A percentile compares a stretch with the other conserved stretches of the same genome.
These are phyloP conservation scores for Drosophila kikkawai DNA, from an alignment of 1,140 invertebrate genomes.

Conservation along the genomic window DNA sequence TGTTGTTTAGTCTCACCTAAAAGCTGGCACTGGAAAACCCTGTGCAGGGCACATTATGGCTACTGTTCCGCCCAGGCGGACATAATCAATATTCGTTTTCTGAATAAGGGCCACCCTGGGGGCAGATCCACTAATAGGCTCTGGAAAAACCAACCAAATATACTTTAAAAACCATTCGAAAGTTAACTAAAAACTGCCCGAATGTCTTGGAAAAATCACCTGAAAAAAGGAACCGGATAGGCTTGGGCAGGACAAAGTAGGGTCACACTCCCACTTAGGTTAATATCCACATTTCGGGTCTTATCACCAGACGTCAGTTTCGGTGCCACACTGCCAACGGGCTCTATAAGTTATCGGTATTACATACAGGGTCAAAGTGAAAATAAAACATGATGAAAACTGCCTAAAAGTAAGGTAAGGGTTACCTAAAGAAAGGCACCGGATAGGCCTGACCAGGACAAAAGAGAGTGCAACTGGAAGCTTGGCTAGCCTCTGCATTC, in stretches of 20 bases:
- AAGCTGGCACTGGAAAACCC: slow-evolving; percentile 89
- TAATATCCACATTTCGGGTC: slow-evolving; percentile 74
- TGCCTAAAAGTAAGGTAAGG: slow-evolving; percentile 26
- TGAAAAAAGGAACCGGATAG: slow-evolving; percentile 86
- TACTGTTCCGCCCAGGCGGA: slow-evolving; percentile 55
- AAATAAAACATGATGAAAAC: slow-evolving; percentile 23
- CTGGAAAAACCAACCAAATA: slow-evolving; percentile 82
- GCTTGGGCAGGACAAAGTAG: slow-evolving; percentile 89
- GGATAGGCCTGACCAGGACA: slow-evolving; percentile 90
- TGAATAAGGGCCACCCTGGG: slow-evolving; percentile 86
- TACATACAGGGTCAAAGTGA: not conserved
- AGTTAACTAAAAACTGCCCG: slow-evolving; percentile 41
- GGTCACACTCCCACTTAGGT: slow-evolving; percentile 83
- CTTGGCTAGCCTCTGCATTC: slow-evolving; percentile 86
- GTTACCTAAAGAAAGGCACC: slow-evolving; percentile 88
- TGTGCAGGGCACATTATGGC: slow-evolving; percentile 90
- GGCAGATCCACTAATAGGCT: slow-evolving; percentile 89
- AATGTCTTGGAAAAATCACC: slow-evolving; percentile 32
- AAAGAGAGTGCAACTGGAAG: slow-evolving; percentile 71
- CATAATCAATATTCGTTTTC: slow-evolving; percentile 87
- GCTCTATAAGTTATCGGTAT: slow-evolving; percentile 34
- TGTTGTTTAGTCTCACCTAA: slow-evolving; percentile 86
- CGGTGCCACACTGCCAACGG: slow-evolving; percentile 67
- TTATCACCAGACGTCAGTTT: slow-evolving; percentile 74
- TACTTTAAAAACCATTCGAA: not conserved